phyloP scores from a whole-genome alignment of 1,140 invertebrate species.

The Papilio machaon region DNA sequence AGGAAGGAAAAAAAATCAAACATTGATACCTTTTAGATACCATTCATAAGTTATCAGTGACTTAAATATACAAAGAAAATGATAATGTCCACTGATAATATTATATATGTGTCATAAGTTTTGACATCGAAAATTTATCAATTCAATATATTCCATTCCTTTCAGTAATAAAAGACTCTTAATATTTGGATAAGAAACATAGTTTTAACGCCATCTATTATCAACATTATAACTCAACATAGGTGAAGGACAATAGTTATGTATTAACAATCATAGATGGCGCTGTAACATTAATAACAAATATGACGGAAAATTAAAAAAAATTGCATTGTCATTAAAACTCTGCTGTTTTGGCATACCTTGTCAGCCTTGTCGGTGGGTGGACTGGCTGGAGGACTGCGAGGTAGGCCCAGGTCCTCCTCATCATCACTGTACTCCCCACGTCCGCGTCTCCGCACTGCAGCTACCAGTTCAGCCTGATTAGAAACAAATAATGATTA shows the following conservation, averaged over 20 bases:
- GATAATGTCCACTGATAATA: background rate
- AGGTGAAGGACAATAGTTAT: background rate
- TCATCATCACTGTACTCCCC: conserved; percentile 83
- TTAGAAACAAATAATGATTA: conserved; percentile 23
- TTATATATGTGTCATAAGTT: conserved; percentile 22
- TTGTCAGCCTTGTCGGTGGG: conserved; percentile 83
- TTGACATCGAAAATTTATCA: background rate
- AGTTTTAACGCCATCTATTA: background rate
- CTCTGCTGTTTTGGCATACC: conserved; percentile 55
- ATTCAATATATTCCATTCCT: background rate
- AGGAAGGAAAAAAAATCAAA: background rate
- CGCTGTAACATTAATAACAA: conserved; percentile 41
- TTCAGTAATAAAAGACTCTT: conserved; percentile 36
- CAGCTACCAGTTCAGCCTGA: conserved; percentile 85
- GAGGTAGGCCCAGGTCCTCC: conserved; percentile 85
- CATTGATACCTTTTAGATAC: background rate
- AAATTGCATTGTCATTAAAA: background rate
- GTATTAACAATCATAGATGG: background rate
- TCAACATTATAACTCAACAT: background rate
- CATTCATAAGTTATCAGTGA: background rate
- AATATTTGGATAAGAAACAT: no score
- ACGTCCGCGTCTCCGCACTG: conserved; percentile 81
- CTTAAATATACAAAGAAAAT: background rate
- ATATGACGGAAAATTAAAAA: background rate
- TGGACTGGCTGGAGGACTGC: conserved; percentile 83